phyloP scores from a whole-genome alignment of 2,888 invertebrate genomes.

The Gymnosoma rotundatum region DNA sequence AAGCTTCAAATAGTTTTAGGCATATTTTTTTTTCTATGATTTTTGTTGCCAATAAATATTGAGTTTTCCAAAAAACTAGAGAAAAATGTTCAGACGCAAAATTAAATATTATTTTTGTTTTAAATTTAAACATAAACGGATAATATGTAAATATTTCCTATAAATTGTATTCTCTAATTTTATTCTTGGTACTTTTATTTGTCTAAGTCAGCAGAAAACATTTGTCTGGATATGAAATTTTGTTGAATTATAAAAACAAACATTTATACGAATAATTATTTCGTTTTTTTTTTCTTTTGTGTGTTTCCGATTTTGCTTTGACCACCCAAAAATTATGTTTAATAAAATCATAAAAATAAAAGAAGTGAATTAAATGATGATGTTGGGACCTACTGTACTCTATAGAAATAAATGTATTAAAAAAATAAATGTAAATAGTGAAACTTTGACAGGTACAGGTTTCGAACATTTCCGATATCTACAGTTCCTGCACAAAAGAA shows the following conservation, averaged over 20 bases:
- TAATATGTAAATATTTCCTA: slow-evolving; percentile 26
- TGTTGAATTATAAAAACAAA: slow-evolving; percentile 63
- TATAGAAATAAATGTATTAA: not conserved
- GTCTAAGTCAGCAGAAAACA: slow-evolving; percentile 56
- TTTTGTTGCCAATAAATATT: too few species aligned
- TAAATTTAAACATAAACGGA: slow-evolving; percentile 13
- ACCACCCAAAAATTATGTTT: slow-evolving; percentile 64
- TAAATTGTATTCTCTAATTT: not conserved
- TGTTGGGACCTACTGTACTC: not conserved
- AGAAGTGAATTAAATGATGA: not conserved
- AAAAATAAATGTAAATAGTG: not conserved
- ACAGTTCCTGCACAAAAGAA: too few species aligned
- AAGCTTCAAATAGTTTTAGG: too few species aligned
- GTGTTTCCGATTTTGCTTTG: slow-evolving; percentile 12
- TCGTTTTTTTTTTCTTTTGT: not conserved
- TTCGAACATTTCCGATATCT: too few species aligned
- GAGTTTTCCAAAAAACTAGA: not conserved
- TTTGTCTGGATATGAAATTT: slow-evolving; percentile 54
- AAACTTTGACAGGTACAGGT: too few species aligned
- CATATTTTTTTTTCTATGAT: too few species aligned
- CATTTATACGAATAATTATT: slow-evolving; percentile 31
- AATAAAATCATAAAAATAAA: slow-evolving; percentile 7
- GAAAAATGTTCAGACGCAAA: slow-evolving; percentile 9
- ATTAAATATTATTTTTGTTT: slow-evolving; percentile 4
- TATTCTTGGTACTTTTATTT: slow-evolving; percentile 19